phyloP scores from a whole-genome alignment of 2,888 invertebrate species.

The Periphyllus acericola region DNA sequence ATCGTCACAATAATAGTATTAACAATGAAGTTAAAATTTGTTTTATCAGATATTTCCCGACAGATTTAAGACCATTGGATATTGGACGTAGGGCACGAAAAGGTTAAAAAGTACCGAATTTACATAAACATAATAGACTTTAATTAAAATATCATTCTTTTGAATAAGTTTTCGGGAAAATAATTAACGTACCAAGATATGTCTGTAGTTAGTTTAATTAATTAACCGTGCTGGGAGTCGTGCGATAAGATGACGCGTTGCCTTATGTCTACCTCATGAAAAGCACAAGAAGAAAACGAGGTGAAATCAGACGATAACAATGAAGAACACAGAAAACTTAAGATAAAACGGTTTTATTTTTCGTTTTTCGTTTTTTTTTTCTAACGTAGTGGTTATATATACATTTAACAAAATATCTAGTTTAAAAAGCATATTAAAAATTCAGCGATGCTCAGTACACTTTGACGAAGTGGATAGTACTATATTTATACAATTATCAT shows the following conservation, averaged over 20 bases:
- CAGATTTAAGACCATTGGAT: constrained; percentile 35
- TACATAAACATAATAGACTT: constrained; percentile 54
- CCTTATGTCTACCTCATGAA: neutral
- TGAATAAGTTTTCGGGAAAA: constrained; percentile 44
- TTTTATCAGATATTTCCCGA: constrained; percentile 27
- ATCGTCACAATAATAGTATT: neutral
- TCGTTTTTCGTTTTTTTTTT: neutral
- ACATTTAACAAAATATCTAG: neutral
- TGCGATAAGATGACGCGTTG: constrained; percentile 37
- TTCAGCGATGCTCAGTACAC: neutral
- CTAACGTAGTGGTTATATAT: neutral
- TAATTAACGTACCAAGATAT: constrained; percentile 49
- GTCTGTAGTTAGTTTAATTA: constrained; percentile 42
- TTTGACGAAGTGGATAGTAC: neutral
- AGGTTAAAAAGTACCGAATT: constrained; percentile 50
- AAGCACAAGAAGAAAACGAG: constrained; percentile 64
- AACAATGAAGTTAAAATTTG: neutral
- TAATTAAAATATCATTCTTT: constrained; percentile 60
- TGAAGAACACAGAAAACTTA: neutral
- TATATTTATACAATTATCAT: neutral
- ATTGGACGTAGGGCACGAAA: neutral
- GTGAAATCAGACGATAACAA: constrained; percentile 19
- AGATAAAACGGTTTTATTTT: constrained; percentile 12
- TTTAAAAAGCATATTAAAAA: neutral
- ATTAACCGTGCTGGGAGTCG: constrained; percentile 41